phyloP scores from a whole-genome alignment of 2,797 vertebrate genomes.

The Sebastes vulpes region DNA sequence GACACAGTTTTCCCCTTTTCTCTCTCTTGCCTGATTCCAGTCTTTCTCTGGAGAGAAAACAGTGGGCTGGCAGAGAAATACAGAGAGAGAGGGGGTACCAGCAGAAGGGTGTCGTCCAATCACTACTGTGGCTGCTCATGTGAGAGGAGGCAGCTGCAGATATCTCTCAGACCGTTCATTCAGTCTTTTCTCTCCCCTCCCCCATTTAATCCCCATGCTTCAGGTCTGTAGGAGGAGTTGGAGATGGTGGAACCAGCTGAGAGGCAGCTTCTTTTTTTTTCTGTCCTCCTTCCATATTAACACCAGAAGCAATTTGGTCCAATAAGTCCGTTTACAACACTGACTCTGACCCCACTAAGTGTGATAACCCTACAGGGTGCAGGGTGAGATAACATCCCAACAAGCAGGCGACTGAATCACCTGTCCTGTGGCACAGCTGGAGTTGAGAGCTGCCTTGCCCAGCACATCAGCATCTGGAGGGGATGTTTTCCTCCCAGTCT shows the following conservation, averaged over 20 bases:
- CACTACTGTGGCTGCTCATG: constrained; percentile 70
- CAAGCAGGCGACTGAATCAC: constrained; percentile 50
- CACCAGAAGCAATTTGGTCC: constrained; percentile 2
- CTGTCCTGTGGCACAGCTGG: constrained; percentile 64
- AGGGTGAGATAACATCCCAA: constrained; percentile 43
- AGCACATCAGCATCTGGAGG: constrained; percentile 48
- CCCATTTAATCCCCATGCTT: constrained; percentile 79
- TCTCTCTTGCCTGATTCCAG: constrained; percentile 1
- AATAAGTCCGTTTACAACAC: constrained; percentile 16
- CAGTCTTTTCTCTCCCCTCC: constrained; percentile 77
- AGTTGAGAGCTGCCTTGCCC: constrained; percentile 53
- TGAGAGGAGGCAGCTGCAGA: constrained; percentile 79
- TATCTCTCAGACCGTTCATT: constrained; percentile 73
- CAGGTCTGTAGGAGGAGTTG: constrained; percentile 75
- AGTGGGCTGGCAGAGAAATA: constrained; percentile 2
- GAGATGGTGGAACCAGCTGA: constrained; percentile 52
- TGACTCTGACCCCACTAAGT: constrained; percentile 2
- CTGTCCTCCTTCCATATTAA: constrained; percentile 26
- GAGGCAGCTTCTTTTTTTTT: constrained; percentile 31
- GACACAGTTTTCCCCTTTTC: constrained; percentile 2
- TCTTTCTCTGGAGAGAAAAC: background rate
- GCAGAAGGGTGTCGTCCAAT: constrained; percentile 68
- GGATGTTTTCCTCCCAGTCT: constrained; percentile 40
- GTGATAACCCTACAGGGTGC: constrained; percentile 16
- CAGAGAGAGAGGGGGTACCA: constrained; percentile 40